Evolutionary conservation across 2,113 vertebrate species (phyloP).

Genomic region (Plecturocebus donacophilus): DNA sequence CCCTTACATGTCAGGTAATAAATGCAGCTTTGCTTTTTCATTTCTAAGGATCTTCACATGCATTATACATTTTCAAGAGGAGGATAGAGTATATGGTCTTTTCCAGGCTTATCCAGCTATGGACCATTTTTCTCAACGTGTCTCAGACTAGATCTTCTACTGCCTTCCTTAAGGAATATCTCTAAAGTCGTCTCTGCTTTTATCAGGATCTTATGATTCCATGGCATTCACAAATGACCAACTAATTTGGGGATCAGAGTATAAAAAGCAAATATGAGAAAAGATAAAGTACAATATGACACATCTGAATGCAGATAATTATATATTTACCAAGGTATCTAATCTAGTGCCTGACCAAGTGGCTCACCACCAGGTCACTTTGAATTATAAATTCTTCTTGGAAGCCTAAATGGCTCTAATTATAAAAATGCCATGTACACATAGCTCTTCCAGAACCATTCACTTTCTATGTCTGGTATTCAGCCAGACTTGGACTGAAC

Average conservation of each 20-base stretch:
- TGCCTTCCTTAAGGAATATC: neutral
- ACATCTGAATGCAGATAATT: neutral
- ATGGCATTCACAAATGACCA: neutral
- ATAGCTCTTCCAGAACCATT: neutral
- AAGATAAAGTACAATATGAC: neutral
- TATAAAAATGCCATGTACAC: neutral
- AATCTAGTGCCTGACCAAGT: neutral
- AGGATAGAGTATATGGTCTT: neutral
- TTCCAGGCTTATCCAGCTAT: neutral
- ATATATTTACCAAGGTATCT: neutral
- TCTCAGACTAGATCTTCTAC: neutral
- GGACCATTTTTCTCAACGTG: neutral
- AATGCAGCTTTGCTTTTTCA: neutral
- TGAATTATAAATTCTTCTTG: neutral
- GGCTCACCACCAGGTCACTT: neutral
- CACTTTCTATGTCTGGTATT: neutral
- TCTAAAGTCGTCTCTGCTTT: neutral
- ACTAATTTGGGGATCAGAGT: neutral
- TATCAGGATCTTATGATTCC: neutral
- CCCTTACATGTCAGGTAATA: neutral
- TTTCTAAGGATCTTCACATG: neutral
- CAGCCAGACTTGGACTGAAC: neutral
- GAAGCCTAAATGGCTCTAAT: conserved; percentile 11
- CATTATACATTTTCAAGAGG: neutral
- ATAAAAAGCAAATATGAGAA: neutral